Conservation (phyloP, 1,140 invertebrate genomes). For the Anthonomus grandis region DNA sequence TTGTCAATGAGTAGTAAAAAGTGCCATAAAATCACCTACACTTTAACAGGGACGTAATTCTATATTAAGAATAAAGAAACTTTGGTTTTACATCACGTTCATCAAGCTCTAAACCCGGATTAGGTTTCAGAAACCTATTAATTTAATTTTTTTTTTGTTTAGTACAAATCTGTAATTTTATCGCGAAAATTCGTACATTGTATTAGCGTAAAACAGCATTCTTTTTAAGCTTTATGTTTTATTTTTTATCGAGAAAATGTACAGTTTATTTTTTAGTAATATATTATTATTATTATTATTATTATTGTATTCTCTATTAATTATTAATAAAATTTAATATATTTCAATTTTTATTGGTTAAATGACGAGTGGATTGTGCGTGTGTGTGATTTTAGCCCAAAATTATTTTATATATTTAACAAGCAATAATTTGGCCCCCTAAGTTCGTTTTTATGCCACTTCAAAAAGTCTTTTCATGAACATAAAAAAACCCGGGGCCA, state of each 20-base stretch:
- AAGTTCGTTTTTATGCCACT: background rate
- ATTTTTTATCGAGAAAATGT: constrained; percentile 19
- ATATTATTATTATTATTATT: too few species aligned
- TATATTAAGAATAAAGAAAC: background rate
- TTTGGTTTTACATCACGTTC: constrained; percentile 13
- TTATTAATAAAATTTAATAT: constrained; percentile 27
- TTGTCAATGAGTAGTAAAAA: background rate
- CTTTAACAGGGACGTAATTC: background rate
- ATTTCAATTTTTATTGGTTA: constrained; percentile 14
- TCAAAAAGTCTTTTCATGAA: background rate
- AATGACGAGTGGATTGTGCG: constrained; percentile 4
- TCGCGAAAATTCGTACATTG: constrained; percentile 15
- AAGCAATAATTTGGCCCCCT: constrained; percentile 27
- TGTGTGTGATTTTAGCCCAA: background rate
- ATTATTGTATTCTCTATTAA: constrained; percentile 17
- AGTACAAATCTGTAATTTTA: constrained; percentile 26
- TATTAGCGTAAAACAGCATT: constrained; percentile 24
- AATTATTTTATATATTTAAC: constrained; percentile 14
- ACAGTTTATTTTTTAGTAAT: constrained; percentile 25
- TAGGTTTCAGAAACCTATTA: constrained; percentile 17
- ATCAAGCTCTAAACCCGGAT: background rate
- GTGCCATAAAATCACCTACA: constrained; percentile 3
- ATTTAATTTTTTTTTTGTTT: constrained; percentile 9
- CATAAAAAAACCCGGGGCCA: constrained; percentile 9
- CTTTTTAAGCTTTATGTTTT: constrained; percentile 19